These are phyloP conservation scores for Trichacis sp. DNA, from an alignment of 2,888 invertebrate genomes.

Conservation along the genomic window DNA sequence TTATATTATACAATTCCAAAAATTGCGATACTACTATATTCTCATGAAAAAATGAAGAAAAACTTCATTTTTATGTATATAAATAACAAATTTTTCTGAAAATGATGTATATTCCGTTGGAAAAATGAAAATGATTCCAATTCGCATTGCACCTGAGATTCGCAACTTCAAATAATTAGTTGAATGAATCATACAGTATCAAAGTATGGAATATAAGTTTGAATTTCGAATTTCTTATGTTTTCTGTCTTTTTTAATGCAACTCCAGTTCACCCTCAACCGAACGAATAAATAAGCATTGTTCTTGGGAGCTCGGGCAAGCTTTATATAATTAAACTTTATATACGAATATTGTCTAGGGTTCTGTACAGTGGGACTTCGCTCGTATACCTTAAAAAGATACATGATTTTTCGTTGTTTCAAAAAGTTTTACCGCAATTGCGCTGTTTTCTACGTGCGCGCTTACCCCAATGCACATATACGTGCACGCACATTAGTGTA, in stretches of 20 bases:
- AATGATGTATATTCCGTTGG: too few species aligned
- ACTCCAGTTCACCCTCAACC: too few species aligned
- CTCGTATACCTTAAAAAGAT: constrained; percentile 4
- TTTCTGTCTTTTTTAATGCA: constrained; percentile 23
- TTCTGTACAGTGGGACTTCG: constrained; percentile 31
- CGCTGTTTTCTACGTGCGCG: constrained; percentile 13
- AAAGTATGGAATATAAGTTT: too few species aligned
- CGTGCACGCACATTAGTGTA: constrained; percentile 1
- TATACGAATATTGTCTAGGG: constrained; percentile 28
- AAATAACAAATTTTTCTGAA: constrained; percentile 30
- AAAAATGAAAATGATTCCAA: too few species aligned
- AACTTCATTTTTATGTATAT: too few species aligned
- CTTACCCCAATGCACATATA: neutral
- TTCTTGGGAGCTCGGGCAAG: neutral
- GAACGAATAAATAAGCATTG: too few species aligned
- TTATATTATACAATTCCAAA: too few species aligned
- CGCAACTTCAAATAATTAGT: too few species aligned
- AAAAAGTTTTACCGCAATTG: constrained; percentile 10
- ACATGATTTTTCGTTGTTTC: constrained; percentile 39
- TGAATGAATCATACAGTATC: too few species aligned
- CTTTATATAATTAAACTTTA: constrained; percentile 3
- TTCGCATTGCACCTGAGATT: too few species aligned
- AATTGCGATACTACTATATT: too few species aligned
- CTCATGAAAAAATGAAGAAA: too few species aligned
- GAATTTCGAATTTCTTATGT: constrained; percentile 28